Evolutionary conservation across 2,113 vertebrate species (phyloP), one percentile per base, ranked within the genome.

Genomic region (Ctenodactylus gundi): DNA sequence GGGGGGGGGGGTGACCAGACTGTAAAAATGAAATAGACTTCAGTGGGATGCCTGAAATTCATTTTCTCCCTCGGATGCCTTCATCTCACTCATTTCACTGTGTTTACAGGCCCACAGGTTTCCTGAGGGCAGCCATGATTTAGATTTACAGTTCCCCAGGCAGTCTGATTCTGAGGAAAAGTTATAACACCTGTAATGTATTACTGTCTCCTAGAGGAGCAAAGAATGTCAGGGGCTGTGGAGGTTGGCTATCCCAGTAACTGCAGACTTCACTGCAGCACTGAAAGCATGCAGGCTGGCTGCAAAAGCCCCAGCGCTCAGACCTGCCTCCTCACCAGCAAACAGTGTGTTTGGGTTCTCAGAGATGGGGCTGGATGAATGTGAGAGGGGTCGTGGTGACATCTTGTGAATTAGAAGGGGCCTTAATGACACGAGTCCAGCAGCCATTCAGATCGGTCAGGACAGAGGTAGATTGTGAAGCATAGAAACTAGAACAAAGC

Each of bases 11-110:
- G 90, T 94, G 95, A 92, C 87, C 92, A 96, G 97, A 94, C 96
- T 97, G 93, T 97, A 98, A 98, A 98, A 98, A 97, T 95, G 91
- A 96, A 98, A 97, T 96, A 98, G 97, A 97, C 97, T 98, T 98
- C 95, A 93, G 98, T 97, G 97, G 97, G 98, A 98, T 97, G 98
- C 96, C 97, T 98, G 97, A 98, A 98, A 98, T 98, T 98, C 97
- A 97, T 98, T 98, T 98, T 98, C 97, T 97, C 92, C 95, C 97
- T 97, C 92, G 62, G 94, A 97, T 96, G 93, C 97, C 97, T 98
- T 98, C 97, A 97, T 98, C 97, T 97, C 96, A 95, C 97, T 96
- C 97, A 98, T 98, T 98, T 98, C 96, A 68, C 88, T 97, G 96
- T 97, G 97, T 97, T 98, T 98, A 98, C 97, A 97, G 97, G 95